Conservation (phyloP, 2,797 vertebrate genomes). For the Centroberyx gerrardi region DNA sequence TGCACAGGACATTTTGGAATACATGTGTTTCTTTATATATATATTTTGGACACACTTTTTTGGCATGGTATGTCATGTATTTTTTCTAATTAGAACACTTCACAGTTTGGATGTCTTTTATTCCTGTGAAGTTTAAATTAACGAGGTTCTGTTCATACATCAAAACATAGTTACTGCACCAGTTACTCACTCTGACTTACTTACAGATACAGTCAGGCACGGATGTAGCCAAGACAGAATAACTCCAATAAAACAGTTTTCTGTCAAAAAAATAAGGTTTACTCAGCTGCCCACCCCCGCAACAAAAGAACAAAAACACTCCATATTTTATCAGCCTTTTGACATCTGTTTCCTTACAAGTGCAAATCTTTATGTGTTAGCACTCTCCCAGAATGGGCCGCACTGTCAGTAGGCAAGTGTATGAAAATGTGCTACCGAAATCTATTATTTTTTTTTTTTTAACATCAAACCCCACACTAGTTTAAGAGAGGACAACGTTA, state of each 20-base stretch:
- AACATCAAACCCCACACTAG: conserved; percentile 45
- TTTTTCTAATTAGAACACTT: too few species aligned
- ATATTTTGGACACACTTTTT: too few species aligned
- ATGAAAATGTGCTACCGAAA: conserved; percentile 38
- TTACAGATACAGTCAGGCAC: too few species aligned
- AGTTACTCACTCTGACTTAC: too few species aligned
- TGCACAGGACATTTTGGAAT: too few species aligned
- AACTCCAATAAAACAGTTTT: neutral
- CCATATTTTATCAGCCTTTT: conserved; percentile 2
- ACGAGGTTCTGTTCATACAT: neutral
- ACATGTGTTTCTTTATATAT: too few species aligned
- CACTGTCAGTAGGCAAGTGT: conserved; percentile 19
- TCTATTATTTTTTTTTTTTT: conserved; percentile 3
- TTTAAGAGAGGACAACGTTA: conserved; percentile 56
- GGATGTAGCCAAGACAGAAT: neutral
- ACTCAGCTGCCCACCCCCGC: conserved; percentile 2
- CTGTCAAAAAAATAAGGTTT: neutral
- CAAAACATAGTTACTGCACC: neutral
- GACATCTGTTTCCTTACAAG: conserved; percentile 4
- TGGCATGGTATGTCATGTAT: too few species aligned
- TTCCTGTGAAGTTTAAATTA: neutral
- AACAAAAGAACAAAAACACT: neutral
- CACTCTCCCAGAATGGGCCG: conserved; percentile 36
- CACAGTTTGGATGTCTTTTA: too few species aligned
- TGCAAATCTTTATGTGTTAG: neutral